phyloP scores from a whole-genome alignment of 2,797 vertebrate genomes.

The Sternarchorhynchus goeldii region DNA sequence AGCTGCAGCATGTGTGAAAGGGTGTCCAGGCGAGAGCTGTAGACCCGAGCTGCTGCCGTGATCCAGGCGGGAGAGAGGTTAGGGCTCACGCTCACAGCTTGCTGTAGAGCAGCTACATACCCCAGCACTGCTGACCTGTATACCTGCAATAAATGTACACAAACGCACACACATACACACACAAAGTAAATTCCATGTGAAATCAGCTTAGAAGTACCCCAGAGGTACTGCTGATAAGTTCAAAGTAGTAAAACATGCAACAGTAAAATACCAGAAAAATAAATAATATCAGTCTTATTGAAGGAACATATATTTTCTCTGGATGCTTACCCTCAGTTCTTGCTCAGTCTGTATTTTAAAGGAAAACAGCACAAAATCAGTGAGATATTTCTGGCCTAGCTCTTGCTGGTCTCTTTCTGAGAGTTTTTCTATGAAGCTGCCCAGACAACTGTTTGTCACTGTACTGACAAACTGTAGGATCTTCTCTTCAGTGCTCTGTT shows the following conservation, averaged over 20 bases:
- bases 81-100: slow-evolving; percentile 14
- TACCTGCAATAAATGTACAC: slow-evolving; percentile 59
- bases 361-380: slow-evolving; percentile 71
- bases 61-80: slow-evolving; percentile 74
- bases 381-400: slow-evolving; percentile 61
- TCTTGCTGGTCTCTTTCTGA: slow-evolving; percentile 58
- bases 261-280: background rate
- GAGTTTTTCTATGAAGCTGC: slow-evolving; percentile 62
- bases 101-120: slow-evolving; percentile 70
- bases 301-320: background rate
- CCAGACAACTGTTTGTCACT: slow-evolving; percentile 64
- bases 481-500: slow-evolving; percentile 50
- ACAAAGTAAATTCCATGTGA: background rate
- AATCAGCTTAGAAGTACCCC: no score
- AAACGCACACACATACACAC: background rate
- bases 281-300: background rate
- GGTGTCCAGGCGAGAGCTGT: slow-evolving; percentile 63
- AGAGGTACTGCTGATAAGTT: no score
- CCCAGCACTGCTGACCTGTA: slow-evolving; percentile 60
- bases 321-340: slow-evolving; percentile 61
- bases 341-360: slow-evolving; percentile 65
- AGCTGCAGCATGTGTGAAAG: slow-evolving; percentile 68
- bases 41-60: slow-evolving; percentile 63
- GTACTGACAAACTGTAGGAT: slow-evolving; percentile 68
- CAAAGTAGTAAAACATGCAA: background rate